These are phyloP conservation scores for Procambarus clarkii DNA, from an alignment of 1,140 invertebrate genomes.

Conservation along the genomic window DNA sequence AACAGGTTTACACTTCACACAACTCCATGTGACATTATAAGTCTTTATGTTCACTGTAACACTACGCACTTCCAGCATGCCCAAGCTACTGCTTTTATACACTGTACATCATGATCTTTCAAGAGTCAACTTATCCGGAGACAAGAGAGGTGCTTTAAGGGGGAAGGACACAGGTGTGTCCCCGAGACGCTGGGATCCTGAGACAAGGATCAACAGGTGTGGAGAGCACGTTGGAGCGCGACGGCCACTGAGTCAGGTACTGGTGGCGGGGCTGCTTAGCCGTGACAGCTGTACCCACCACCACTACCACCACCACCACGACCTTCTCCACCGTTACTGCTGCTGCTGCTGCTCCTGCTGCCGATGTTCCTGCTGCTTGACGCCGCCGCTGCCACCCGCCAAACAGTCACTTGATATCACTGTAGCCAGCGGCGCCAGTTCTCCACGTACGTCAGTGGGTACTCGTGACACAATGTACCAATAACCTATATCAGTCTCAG, in stretches of 20 bases:
- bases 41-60: not conserved
- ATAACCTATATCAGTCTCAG: not conserved
- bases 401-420: not conserved
- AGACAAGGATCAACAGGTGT: not conserved
- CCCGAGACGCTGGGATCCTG: not conserved
- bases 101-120: not conserved
- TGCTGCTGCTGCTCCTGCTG: not conserved
- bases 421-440: no score
- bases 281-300: conserved; percentile 4
- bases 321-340: not conserved
- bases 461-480: not conserved
- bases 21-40: not conserved
- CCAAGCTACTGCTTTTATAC: no score
- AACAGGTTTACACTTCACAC: no score
- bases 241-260: not conserved
- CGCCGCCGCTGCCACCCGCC: not conserved
- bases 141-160: no score
- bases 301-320: not conserved
- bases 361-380: not conserved
- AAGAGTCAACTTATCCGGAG: not conserved
- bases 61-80: not conserved
- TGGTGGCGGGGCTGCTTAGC: not conserved
- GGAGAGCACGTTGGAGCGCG: not conserved
- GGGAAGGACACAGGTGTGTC: not conserved
- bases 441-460: not conserved